These are phyloP conservation scores for Myotis yumanensis DNA, from an alignment of 2,113 vertebrate species.

Conservation along the genomic window DNA sequence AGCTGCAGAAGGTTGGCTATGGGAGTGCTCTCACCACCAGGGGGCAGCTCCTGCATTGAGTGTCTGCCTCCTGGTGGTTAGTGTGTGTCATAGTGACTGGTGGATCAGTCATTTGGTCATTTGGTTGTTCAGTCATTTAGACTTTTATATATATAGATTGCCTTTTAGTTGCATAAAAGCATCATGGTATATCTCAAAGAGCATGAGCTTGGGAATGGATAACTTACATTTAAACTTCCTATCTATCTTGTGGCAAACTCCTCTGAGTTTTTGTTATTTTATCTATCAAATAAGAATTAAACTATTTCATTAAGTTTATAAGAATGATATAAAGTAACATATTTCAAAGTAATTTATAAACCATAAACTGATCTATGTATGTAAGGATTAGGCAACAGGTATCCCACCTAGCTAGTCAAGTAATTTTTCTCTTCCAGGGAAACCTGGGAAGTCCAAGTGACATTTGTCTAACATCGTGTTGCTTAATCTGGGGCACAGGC, in stretches of 20 bases:
- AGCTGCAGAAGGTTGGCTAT: no score
- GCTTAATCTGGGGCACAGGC: background rate
- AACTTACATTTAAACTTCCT: background rate
- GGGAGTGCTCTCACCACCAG: no score
- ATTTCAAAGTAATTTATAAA: background rate
- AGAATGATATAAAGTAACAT: background rate
- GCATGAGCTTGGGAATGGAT: background rate
- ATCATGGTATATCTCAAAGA: background rate
- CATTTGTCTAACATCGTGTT: background rate
- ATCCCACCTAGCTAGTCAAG: background rate
- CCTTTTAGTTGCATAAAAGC: background rate
- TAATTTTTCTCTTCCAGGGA: background rate
- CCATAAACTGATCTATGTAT: background rate
- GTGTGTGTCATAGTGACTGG: no score
- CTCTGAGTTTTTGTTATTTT: background rate
- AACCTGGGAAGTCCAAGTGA: background rate
- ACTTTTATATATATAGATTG: no score
- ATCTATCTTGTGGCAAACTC: background rate
- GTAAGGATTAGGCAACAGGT: background rate
- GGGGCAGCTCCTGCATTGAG: no score
- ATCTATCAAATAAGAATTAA: background rate
- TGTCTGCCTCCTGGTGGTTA: no score
- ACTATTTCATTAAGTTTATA: background rate
- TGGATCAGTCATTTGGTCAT: no score
- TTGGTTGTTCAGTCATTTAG: no score